These are phyloP conservation scores for Pimephales promelas DNA, from an alignment of 2,113 vertebrate species.

Conservation along the genomic window DNA sequence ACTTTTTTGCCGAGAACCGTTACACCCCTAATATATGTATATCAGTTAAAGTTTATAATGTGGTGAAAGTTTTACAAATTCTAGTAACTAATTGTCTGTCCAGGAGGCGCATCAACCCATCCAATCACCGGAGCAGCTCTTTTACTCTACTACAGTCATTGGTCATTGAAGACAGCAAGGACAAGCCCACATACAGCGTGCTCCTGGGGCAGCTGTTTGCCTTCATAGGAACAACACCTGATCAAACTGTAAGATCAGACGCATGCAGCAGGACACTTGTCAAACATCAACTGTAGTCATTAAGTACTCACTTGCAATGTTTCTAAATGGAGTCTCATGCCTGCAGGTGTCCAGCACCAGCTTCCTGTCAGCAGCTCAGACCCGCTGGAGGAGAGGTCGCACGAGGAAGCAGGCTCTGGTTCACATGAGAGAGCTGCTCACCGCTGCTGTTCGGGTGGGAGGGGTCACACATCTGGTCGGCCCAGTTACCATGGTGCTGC, in stretches of 20 bases:
- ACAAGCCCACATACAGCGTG: conserved; percentile 95
- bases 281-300: too few relatives aligned
- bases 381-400: conserved; percentile 91
- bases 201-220: conserved; percentile 95
- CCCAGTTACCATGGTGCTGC: conserved; percentile 95
- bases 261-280: background rate
- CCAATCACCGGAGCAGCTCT: conserved; percentile 94
- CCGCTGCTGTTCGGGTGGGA: conserved; percentile 91
- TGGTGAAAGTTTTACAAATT: too few relatives aligned
- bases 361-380: conserved; percentile 95
- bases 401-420: conserved; percentile 93
- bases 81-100: background rate
- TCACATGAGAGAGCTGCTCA: conserved; percentile 96
- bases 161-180: conserved; percentile 88
- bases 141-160: conserved; percentile 95
- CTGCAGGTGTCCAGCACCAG: conserved; percentile 93
- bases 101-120: conserved; percentile 87
- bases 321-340: background rate
- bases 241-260: conserved; percentile 85
- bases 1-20: too few relatives aligned
- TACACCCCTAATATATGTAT: too few relatives aligned
- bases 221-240: conserved; percentile 95
- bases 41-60: too few relatives aligned
- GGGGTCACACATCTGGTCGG: conserved; percentile 96
- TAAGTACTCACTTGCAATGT: too few relatives aligned